Percentiles rank a stretch among this genome's conserved stretches.
phyloP scores from a whole-genome alignment of 2,797 vertebrate species.

The Enteromius mattozi region DNA sequence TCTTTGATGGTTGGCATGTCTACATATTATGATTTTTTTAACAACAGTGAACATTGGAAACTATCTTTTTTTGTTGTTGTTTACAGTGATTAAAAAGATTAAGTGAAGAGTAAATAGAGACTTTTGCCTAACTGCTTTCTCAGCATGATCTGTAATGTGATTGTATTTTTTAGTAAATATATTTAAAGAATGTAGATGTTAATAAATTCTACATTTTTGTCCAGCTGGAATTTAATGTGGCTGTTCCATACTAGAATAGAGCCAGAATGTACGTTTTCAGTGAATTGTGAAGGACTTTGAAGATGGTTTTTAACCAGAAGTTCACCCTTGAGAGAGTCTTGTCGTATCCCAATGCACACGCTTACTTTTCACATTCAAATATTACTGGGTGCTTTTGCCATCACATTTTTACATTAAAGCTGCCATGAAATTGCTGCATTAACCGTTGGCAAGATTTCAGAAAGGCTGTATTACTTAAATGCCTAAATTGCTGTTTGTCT shows the following conservation, averaged over 20 bases:
- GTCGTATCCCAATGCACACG: not conserved
- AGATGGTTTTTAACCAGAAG: not conserved
- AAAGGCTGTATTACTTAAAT: slow-evolving; percentile 1
- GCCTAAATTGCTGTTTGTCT: not conserved
- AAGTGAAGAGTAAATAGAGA: not conserved
- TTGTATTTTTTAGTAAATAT: not conserved
- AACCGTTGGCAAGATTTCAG: not conserved
- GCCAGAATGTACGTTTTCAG: not conserved
- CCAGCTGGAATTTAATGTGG: not conserved
- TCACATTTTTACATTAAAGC: not conserved
- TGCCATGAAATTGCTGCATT: not conserved
- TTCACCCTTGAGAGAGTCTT: not conserved
- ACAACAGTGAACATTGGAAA: not conserved
- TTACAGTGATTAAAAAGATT: not conserved
- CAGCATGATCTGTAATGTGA: slow-evolving; percentile 1
- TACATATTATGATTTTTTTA: not conserved
- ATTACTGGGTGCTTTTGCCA: not conserved
- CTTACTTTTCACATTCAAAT: not conserved
- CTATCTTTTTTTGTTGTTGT: no score
- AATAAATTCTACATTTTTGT: not conserved
- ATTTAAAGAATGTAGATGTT: not conserved
- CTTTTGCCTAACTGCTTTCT: not conserved
- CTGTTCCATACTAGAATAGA: not conserved
- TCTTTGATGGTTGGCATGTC: not conserved
- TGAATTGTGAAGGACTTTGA: not conserved